Evolutionary conservation across 2,113 vertebrate genomes (phyloP).

Genomic region (Tauraco erythrolophus): DNA sequence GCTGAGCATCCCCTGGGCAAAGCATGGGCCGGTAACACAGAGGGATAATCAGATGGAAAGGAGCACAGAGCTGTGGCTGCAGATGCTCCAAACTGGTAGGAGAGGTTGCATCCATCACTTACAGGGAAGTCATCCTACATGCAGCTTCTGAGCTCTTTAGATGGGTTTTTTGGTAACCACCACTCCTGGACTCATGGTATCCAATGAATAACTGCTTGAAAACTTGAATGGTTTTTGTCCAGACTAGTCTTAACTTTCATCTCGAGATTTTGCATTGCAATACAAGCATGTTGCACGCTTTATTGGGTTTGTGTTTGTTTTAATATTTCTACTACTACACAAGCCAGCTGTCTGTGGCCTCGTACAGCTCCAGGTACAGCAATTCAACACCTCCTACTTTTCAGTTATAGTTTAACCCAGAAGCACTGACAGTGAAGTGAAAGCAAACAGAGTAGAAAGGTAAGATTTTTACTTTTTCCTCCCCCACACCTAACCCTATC

Average conservation of each 20-base stretch:
- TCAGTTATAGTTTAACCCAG: background rate
- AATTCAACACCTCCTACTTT: background rate
- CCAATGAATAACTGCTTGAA: background rate
- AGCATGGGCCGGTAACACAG: fast-evolving
- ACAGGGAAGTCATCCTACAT: background rate
- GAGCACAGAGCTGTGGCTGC: background rate
- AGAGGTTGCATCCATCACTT: background rate
- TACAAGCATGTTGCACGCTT: no score
- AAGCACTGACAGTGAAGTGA: background rate
- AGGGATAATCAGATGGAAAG: background rate
- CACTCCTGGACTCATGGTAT: background rate
- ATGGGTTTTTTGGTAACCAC: background rate
- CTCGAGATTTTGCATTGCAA: background rate
- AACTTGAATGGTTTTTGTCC: background rate
- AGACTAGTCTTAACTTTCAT: background rate
- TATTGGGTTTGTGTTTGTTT: background rate
- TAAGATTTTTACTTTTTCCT: background rate
- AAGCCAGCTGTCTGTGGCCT: background rate
- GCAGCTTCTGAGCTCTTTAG: background rate
- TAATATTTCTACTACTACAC: background rate
- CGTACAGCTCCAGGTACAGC: background rate
- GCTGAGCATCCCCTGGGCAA: background rate
- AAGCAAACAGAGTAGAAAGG: background rate
- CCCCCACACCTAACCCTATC: no score
- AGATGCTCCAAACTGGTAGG: background rate